Base-by-base conservation (phyloP, 2,113 vertebrate genomes). In the Campylorhamphus procurvoides region DNA sequence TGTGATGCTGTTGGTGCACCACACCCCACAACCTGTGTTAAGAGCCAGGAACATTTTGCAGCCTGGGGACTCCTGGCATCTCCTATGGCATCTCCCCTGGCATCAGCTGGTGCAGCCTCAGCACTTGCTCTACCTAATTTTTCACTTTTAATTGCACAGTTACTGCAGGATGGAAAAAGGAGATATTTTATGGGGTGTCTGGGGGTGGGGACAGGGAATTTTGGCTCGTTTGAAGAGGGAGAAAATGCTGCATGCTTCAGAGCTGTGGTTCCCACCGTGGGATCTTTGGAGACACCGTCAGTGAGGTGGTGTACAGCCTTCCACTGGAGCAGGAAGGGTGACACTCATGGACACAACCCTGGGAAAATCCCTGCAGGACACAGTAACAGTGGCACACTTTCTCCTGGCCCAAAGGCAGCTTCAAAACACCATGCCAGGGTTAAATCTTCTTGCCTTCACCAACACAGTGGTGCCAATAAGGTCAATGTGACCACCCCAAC, bases 311-410 rank as follows among this genome's bases (percentile, higher is more conserved):
- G 67, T 22, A 47, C 42, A 39, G 17, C 39, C 49, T 49, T 49
- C 24, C 83, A 4, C 4, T 7, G 75, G 50, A 18, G 10, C n/a
- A 31, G 40, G 46, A 44, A 20, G 37, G 40, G 31, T 60, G n/a
- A 49, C 44, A 19, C 17, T 19, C 27, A 44, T 0, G 1, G 47
- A 25, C 33, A 50, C 28, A 49, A 9, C n/a, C 18, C 29, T 13
- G 5, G 37, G 62, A 66, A 63, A 75, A 50, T 3, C 10, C 14
- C 18, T 31, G 47, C 1, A 35, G 50, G 50, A 63, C 23, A 5
- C 40, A 18, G 18, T 5, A 10, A 29, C 0, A 2, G 12, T 37
- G 19, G 46, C 20, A 27, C 66, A 27, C 56, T 17, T 52, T 12
- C 33, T 42, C 33, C 50, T 7, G 46, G 23, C 31, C 56, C 60